Percentiles rank a stretch among this genome's conserved stretches.
phyloP scores from a whole-genome alignment of 2,888 invertebrate species.

The Chydorus sphaericus region DNA sequence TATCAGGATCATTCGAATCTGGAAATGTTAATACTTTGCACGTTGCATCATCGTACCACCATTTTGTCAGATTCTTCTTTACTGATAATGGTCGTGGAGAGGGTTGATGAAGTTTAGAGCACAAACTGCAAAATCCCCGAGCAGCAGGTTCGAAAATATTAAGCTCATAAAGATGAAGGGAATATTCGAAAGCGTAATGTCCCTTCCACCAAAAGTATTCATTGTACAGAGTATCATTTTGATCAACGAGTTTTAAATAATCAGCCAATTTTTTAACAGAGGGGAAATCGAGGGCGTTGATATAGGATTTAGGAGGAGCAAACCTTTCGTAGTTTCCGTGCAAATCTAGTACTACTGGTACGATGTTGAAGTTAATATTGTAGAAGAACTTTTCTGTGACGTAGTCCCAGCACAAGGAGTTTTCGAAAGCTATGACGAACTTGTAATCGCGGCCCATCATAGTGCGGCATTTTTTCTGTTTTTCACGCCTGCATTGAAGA shows the following conservation, averaged over 20 bases:
- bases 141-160: too few species aligned
- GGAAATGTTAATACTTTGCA: too few species aligned
- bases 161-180: too few species aligned
- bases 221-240: slow-evolving; percentile 19
- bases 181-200: slow-evolving; percentile 12
- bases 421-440: slow-evolving; percentile 33
- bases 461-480: slow-evolving; percentile 25
- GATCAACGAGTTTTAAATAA: slow-evolving; percentile 19
- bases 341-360: slow-evolving; percentile 24
- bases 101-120: too few species aligned
- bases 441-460: slow-evolving; percentile 31
- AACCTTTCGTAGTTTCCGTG: slow-evolving; percentile 21
- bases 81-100: too few species aligned
- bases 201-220: slow-evolving; percentile 20
- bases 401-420: slow-evolving; percentile 33
- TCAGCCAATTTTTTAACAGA: slow-evolving; percentile 21
- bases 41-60: too few species aligned
- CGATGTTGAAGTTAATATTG: slow-evolving; percentile 19
- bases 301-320: slow-evolving; percentile 23
- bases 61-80: too few species aligned
- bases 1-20: too few species aligned
- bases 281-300: slow-evolving; percentile 23
- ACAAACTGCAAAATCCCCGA: slow-evolving; percentile 61
- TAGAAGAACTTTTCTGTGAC: slow-evolving; percentile 33
- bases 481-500: not conserved